Base-by-base conservation (phyloP, 1,140 invertebrate species). In the Anagrus nilaparvatae region DNA sequence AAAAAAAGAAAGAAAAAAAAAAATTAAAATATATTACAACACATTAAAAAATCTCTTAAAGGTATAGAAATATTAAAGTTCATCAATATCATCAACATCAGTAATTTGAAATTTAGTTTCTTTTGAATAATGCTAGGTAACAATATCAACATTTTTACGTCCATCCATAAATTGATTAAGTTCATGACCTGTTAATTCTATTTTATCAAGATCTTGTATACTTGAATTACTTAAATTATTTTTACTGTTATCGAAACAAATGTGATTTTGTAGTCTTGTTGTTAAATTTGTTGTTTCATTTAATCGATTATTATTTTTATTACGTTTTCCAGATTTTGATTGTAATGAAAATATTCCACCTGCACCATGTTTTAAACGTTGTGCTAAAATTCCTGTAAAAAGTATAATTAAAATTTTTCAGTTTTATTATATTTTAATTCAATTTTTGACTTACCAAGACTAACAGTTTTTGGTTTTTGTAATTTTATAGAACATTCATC, bases 211-310 rank as follows among this genome's bases (percentile, higher is more conserved):
- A 54, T 83, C 79, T 40, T 81, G 76, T 3, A 83, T 63, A 53
- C 79, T 82, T 5, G 78, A 81, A 60, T 82, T 82, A 49, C 78
- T 81, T 37, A 83, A 82, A 20, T 75, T 78, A 31, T 70, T 65
- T 12, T 58, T 51, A 35, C 61, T 67, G 4, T 21, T n/a, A 3
- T 65, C 61, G 32, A 56, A 55, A 27, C 61, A 63, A 17, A 50
- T 47, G 19, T 63, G 56, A 40, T 52, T 61, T 9, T 59, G 47
- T n/a, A 57, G 49, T 17, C 19, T 14, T 21, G 13, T 20, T 14
- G 18, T 19, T 29, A 29, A 34, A 43, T 30, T 31, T 39, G 23
- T 19, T 36, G 16, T 30, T 36, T 12, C 20, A 5, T 23, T 17
- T 27, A 25, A 12, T 12, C 38, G 28, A 43, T 31, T 36, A 36